Evolutionary conservation across 2,888 invertebrate species (phyloP).

Genomic region (Microplitis manilae): DNA sequence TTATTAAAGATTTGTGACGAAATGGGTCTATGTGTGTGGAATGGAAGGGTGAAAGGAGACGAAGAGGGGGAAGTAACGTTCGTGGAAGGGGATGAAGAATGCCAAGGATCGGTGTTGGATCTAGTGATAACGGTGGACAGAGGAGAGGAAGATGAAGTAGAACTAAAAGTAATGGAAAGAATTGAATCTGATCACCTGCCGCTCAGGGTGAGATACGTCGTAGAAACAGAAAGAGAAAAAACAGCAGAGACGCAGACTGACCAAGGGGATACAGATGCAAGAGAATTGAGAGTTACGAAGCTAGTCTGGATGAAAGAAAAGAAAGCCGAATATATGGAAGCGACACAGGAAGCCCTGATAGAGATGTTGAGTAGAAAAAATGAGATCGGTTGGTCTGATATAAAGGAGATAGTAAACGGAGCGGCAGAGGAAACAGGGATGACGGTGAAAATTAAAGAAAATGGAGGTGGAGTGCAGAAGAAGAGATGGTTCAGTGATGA

Average conservation of each 20-base stretch:
- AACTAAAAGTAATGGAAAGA: neutral
- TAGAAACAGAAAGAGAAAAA: neutral
- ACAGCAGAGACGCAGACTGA: neutral
- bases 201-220: neutral
- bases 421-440: conserved; percentile 6
- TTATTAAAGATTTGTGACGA: conserved; percentile 29
- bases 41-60: conserved; percentile 33
- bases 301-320: conserved; percentile 15
- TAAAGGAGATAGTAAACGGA: conserved; percentile 7
- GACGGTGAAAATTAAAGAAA: neutral
- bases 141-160: neutral
- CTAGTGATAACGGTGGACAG: conserved; percentile 14
- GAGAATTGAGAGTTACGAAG: neutral
- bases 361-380: neutral
- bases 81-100: conserved; percentile 21
- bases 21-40: conserved; percentile 23
- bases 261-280: neutral
- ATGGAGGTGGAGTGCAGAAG: neutral
- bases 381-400: neutral
- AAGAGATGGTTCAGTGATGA: conserved; percentile 23
- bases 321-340: neutral
- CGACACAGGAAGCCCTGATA: neutral
- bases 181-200: conserved; percentile 40
- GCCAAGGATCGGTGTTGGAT: conserved; percentile 29
- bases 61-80: conserved; percentile 35